Base-by-base conservation (phyloP, 2,113 vertebrate genomes). In the Bagarius yarrelli region DNA sequence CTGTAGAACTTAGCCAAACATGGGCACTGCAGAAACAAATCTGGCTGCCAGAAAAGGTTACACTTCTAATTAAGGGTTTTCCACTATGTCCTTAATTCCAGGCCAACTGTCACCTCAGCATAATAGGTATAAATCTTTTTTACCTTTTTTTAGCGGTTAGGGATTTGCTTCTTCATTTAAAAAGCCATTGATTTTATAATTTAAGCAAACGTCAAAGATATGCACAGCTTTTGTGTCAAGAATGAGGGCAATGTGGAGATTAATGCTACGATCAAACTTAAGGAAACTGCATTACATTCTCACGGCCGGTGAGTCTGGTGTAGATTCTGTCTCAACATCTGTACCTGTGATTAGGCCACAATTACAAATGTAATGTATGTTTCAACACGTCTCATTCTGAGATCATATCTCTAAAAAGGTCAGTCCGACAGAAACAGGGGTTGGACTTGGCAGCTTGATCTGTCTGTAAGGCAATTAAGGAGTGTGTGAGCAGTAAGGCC, bases 1-100 rank as follows among this genome's bases (percentile, higher is more conserved):
- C 95, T 88, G 81, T 81, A 94, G 93, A 90, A 84, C 92, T 92
- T 93, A 93, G 85, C 90, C 79, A 95, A 95, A 95, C 90, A 93
- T 64, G 60, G 50, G 82, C 82, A 83, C 90, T 91, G 92, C 89
- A 90, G 91, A 92, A 93, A 92, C 89, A 90, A 94, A 93, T 91
- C 91, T 89, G 90, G 88, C 83, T 92, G 91, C 92, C 89, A 91
- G 90, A 90, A 86, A 90, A 91, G 93, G 92, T 93, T 91, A 91
- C 78, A 89, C 83, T 89, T 76, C 87, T 89, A 87, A 86, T 87
- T 85, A 88, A 90, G 36, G 63, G 91, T 92, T 18, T 71, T 79
- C 86, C 86, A 91, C 88, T 93, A 89, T 84, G 91, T 90, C 89
- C 86, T 67, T 86, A 75, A 89, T 91, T 91, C 89, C 83, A 90